Evolutionary conservation across 2,888 invertebrate genomes (phyloP).

Genomic region (Caenorhabditis uteleia): DNA sequence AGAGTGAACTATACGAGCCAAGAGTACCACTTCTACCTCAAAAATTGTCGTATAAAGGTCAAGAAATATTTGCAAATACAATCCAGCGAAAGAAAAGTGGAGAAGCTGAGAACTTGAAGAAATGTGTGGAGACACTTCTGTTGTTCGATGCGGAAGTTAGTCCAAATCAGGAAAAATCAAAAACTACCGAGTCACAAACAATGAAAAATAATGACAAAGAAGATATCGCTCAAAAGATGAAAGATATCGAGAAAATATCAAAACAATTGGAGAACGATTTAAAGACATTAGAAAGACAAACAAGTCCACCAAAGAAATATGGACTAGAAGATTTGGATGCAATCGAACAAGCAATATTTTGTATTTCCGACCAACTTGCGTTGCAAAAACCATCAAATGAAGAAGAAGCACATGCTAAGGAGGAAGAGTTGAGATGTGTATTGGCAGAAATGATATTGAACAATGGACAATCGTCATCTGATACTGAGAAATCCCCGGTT

Average conservation of each 20-base stretch:
- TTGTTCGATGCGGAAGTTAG: constrained; percentile 43
- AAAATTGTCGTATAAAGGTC: constrained; percentile 55
- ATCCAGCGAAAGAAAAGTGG: constrained; percentile 15
- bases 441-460: constrained; percentile 66
- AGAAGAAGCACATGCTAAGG: constrained; percentile 62
- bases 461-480: constrained; percentile 21
- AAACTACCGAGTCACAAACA: background rate
- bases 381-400: constrained; percentile 47
- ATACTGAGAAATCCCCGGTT: background rate
- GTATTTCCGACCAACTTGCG: constrained; percentile 55
- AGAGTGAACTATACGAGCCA: constrained; percentile 41
- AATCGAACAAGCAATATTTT: constrained; percentile 61
- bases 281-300: constrained; percentile 13
- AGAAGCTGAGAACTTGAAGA: constrained; percentile 37
- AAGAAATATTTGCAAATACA: constrained; percentile 44
- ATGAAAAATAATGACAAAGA: constrained; percentile 8
- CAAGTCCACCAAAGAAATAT: constrained; percentile 1
- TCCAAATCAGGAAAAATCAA: constrained; percentile 14
- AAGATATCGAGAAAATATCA: constrained; percentile 39
- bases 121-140: constrained; percentile 44
- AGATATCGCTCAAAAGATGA: constrained; percentile 21
- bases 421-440: constrained; percentile 60
- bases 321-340: constrained; percentile 35
- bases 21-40: constrained; percentile 49
- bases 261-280: constrained; percentile 37